Base-by-base conservation (phyloP, 2,113 vertebrate genomes). In the Salminus brasiliensis region DNA sequence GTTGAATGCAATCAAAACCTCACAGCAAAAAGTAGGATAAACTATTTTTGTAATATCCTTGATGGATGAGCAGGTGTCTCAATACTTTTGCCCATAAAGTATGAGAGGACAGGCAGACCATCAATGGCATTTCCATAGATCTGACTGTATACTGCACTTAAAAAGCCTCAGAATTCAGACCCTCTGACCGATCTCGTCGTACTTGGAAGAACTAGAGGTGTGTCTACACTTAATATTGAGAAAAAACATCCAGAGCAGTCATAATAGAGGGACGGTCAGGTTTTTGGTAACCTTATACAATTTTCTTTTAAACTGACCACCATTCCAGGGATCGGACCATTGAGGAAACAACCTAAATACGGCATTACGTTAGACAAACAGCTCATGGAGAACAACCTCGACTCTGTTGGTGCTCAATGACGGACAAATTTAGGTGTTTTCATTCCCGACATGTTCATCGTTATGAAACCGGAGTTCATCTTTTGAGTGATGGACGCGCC, bases 291-390 rank as follows among this genome's bases (percentile, higher is more conserved):
- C 27, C 18, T 70, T 27, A 49, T 45, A 68, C 29, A 0, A 15
- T 27, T 80, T 74, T 27, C 49, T 7, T 57, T 80, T 23, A 34
- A 60, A 69, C 71, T 15, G 41, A 81, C 72, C 39, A 36, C 65
- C 41, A 4, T 69, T 29, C 29, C 63, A 0, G 32, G 1, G 10
- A 30, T 18, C 16, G 21, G 1, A 34, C 52, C 49, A 36, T 80
- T 60, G n/a, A 39, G 13, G 34, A 74, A 7, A 60, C 21, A 16
- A 29, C 45, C 72, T 16, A 60, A 67, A 55, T 13, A 32, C 15
- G 68, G 27, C 29, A 13, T 34, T 21, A 10, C 39, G 15, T 23
- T 66, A 68, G 30, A 30, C 18, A 30, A 67, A 74, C 55, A 74
- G 30, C 15, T 27, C 47, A 11, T 30, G 29, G 39, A 49, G 72